Percentiles rank a stretch among this genome's conserved stretches.
Conservation (phyloP, 2,888 invertebrate genomes). For the Eristalis arbustorum region DNA sequence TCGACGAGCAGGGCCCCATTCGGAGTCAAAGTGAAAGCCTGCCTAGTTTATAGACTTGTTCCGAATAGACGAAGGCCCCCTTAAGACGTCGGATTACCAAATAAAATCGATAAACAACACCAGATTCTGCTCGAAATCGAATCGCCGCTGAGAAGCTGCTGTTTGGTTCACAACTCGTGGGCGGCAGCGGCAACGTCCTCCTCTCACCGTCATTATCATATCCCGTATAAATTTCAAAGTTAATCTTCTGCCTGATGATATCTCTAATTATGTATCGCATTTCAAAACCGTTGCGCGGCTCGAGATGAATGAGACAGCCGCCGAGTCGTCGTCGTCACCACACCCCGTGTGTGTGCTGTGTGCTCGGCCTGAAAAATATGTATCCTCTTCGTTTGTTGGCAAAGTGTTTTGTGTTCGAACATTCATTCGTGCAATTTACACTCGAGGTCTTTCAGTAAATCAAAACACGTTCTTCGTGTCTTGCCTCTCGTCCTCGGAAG, state of each 20-base stretch:
- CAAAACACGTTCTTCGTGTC: conserved; percentile 6
- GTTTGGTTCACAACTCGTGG: not conserved
- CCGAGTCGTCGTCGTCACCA: not conserved
- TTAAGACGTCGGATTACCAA: conserved; percentile 39
- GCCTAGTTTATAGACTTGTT: conserved; percentile 12
- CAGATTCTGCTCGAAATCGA: not conserved
- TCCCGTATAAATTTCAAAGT: conserved; percentile 50
- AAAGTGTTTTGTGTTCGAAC: not conserved
- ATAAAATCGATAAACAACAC: conserved; percentile 31
- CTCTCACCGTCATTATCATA: conserved; percentile 53
- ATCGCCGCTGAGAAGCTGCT: not conserved
- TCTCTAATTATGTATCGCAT: conserved; percentile 47
- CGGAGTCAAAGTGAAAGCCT: conserved; percentile 26
- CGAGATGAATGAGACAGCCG: conserved; percentile 12
- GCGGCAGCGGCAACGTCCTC: conserved; percentile 18
- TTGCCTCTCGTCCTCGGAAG: not conserved
- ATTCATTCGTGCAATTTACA: not conserved
- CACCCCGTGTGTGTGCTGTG: not conserved
- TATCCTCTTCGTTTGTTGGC: not conserved
- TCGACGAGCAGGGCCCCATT: not conserved
- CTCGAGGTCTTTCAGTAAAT: conserved; percentile 3
- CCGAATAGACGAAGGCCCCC: conserved; percentile 6
- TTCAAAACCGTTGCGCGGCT: conserved; percentile 26
- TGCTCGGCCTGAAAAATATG: not conserved
- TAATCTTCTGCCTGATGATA: conserved; percentile 46